Percentiles rank a stretch among this genome's conserved stretches.
phyloP scores from a whole-genome alignment of 2,888 invertebrate genomes.

The Tethea ocularis region DNA sequence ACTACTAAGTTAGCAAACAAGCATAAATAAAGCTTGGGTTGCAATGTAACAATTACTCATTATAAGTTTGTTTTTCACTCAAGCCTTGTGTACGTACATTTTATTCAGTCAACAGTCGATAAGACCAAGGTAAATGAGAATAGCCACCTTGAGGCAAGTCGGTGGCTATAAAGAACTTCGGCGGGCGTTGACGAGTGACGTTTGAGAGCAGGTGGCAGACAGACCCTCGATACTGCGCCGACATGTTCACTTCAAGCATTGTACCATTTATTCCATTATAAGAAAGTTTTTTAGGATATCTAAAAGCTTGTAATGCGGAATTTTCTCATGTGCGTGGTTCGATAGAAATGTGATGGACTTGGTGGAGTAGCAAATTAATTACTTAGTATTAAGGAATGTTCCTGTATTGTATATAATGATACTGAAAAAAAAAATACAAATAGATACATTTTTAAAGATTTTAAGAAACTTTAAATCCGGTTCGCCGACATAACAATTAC shows the following conservation, averaged over 20 bases:
- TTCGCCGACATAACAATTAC: not conserved
- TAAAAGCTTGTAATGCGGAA: not conserved
- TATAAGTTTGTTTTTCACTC: too few species aligned
- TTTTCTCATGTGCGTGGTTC: not conserved
- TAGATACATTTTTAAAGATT: too few species aligned
- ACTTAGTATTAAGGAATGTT: too few species aligned
- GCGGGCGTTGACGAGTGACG: conserved; percentile 9
- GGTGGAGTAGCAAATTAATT: too few species aligned
- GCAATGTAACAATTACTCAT: too few species aligned
- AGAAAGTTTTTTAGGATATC: not conserved
- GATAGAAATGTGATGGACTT: not conserved
- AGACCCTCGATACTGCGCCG: conserved; percentile 13
- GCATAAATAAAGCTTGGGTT: too few species aligned
- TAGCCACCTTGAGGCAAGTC: conserved; percentile 8
- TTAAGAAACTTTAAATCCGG: not conserved
- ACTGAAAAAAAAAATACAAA: too few species aligned
- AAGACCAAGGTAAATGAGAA: not conserved
- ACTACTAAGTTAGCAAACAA: too few species aligned
- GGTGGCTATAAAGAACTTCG: conserved; percentile 15
- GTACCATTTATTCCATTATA: not conserved
- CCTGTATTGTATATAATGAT: too few species aligned
- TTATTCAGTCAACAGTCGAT: not conserved
- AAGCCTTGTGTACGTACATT: too few species aligned
- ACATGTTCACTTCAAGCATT: conserved; percentile 2
- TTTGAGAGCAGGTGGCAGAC: conserved; percentile 10